These are phyloP conservation scores for Sebastes steindachneri DNA, from an alignment of 2,797 vertebrate genomes.

Conservation along the genomic window DNA sequence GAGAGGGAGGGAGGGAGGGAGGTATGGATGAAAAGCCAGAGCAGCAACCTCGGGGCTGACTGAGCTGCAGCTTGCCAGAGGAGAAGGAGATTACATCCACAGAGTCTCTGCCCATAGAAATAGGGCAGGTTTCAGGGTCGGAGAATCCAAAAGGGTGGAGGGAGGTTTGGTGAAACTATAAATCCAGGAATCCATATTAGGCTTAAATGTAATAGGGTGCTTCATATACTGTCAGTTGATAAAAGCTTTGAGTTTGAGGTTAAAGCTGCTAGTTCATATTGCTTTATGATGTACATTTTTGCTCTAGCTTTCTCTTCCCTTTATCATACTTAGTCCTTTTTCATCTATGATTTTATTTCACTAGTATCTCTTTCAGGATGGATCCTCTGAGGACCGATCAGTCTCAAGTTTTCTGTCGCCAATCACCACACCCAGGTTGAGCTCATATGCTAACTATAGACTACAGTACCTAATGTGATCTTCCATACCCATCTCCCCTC, in stretches of 20 bases:
- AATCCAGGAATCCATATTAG: slow-evolving; percentile 1
- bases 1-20: background rate
- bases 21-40: slow-evolving; percentile 40
- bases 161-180: slow-evolving; percentile 10
- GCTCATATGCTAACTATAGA: slow-evolving; percentile 57
- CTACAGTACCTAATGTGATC: slow-evolving; percentile 35
- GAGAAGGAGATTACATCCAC: slow-evolving; percentile 49
- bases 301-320: background rate
- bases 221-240: background rate
- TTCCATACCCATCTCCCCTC: background rate
- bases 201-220: background rate
- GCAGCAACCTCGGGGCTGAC: slow-evolving; percentile 34
- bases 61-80: slow-evolving; percentile 31
- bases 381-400: background rate
- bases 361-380: background rate
- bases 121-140: slow-evolving; percentile 15
- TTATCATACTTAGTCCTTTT: background rate
- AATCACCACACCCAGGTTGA: slow-evolving; percentile 52
- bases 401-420: slow-evolving; percentile 30
- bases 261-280: background rate
- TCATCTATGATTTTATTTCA: background rate
- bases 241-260: background rate
- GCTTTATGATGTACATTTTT: background rate
- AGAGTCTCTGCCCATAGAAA: slow-evolving; percentile 31
- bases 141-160: slow-evolving; percentile 14